Evolutionary conservation across 2,888 invertebrate genomes (phyloP), one percentile per base, ranked within the genome.

Genomic region (Ectobius pallidus): DNA sequence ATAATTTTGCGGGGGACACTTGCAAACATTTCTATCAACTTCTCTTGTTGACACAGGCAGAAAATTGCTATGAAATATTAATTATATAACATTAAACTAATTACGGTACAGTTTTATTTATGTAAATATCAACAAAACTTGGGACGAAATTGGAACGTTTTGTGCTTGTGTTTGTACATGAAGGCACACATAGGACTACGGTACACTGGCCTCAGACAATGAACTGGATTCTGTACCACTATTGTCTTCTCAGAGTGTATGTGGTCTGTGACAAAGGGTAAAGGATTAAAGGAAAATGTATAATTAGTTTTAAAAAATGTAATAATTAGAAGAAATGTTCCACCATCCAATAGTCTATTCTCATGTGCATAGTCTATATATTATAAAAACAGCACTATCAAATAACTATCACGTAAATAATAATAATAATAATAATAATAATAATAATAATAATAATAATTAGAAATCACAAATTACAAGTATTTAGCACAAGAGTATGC

Each of bases 61-160:
- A 55, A 55, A n/a, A 55, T 55, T 22, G 11, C 2, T n/a, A 58
- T 58, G 16, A 58, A 32, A 58, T 32, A 58, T 32, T 58, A 58
- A 30, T 58, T 32, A 58, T 30, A 14, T 55, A n/a, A 32, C 58
- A 58, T 30, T 58, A 30, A 58, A 58, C 58, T 58, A 30, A 58
- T 58, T 55, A 27, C 14, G 58, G n/a, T 4, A 58, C 3, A 58
- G 30, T 6, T 58, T 32, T 58, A 58, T 32, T 58, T 58, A 58
- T 58, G 58, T 58, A 58, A 58, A 58, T 58, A 58, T 58, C 58
- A 58, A 58, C 58, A 32, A 30, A 58, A 58, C 58, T 58, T 58
- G 58, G 39, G 32, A 58, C 58, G 58, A 58, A 32, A 58, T 58
- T 58, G 58, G 27, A 32, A 58, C 30, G n/a, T 58, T 58, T 58